These are phyloP conservation scores for Hemicentrotus pulcherrimus DNA, from an alignment of 35 echinoderm and acorn worm genomes.

Conservation along the genomic window DNA sequence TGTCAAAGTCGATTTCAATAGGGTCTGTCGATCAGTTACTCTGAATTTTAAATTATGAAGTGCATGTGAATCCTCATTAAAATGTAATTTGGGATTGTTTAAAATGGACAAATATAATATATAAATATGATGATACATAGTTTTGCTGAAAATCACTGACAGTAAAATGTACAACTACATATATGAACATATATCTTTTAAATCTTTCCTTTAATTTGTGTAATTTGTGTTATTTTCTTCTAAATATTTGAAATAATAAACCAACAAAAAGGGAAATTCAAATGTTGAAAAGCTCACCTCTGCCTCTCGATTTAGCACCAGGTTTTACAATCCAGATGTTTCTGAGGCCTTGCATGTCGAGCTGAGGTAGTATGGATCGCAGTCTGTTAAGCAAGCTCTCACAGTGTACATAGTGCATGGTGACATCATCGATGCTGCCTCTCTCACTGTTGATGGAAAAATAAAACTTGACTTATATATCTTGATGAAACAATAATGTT, in stretches of 20 bases:
- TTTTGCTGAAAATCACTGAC: too few relatives aligned
- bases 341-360: slow-evolving; percentile 84
- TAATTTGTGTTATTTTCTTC: too few relatives aligned
- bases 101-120: too few relatives aligned
- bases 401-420: slow-evolving; percentile 62
- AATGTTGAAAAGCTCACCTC: slow-evolving; percentile 56
- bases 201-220: too few relatives aligned
- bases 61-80: too few relatives aligned
- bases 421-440: slow-evolving; percentile 65
- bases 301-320: slow-evolving; percentile 91
- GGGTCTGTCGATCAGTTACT: background rate
- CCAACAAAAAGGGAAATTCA: too few relatives aligned
- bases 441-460: slow-evolving; percentile 67
- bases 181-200: too few relatives aligned
- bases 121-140: too few relatives aligned
- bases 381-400: slow-evolving; percentile 78
- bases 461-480: background rate
- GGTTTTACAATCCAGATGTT: slow-evolving; percentile 99
- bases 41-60: background rate
- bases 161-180: too few relatives aligned
- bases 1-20: background rate
- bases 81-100: too few relatives aligned
- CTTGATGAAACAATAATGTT: background rate
- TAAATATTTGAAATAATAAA: too few relatives aligned
- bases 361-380: slow-evolving; percentile 57